Conservation (phyloP, 2,113 vertebrate species). For the Pongo pygmaeus region DNA sequence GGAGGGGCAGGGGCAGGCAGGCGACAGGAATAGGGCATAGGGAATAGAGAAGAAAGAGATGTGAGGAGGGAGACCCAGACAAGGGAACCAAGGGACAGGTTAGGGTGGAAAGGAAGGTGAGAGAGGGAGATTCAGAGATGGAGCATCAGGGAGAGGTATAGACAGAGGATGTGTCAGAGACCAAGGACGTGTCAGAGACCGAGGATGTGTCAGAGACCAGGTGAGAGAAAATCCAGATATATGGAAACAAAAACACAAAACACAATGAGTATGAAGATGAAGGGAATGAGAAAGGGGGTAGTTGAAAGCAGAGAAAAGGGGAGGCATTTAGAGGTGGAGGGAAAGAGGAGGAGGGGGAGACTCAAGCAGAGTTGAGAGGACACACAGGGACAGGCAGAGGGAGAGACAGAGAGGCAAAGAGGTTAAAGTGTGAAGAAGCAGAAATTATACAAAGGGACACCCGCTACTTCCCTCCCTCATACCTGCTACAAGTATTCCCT, state of each 20-base stretch:
- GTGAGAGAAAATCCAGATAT: neutral
- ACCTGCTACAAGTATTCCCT: neutral
- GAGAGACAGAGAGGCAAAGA: slow-evolving; percentile 17
- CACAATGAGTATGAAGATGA: neutral
- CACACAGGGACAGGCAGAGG: neutral
- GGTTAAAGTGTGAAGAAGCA: slow-evolving; percentile 26
- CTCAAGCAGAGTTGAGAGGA: neutral
- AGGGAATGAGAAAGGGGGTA: accelerated
- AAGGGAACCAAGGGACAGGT: neutral
- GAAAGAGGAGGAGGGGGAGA: neutral
- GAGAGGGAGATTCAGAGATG: neutral
- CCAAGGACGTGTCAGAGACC: too few species aligned
- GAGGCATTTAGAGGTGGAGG: neutral
- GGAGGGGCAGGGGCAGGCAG: neutral
- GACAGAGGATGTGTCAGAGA: neutral
- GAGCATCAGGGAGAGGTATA: neutral
- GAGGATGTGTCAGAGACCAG: too few species aligned
- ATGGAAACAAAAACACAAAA: too few species aligned
- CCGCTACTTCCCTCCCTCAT: too few species aligned
- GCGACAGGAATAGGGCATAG: neutral
- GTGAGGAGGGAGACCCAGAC: neutral
- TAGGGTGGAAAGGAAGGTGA: neutral
- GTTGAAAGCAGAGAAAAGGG: neutral
- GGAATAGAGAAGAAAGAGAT: neutral
- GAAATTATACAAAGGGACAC: neutral